These are phyloP conservation scores for Alitta virens DNA, from an alignment of 2,888 invertebrate genomes.

Conservation along the genomic window DNA sequence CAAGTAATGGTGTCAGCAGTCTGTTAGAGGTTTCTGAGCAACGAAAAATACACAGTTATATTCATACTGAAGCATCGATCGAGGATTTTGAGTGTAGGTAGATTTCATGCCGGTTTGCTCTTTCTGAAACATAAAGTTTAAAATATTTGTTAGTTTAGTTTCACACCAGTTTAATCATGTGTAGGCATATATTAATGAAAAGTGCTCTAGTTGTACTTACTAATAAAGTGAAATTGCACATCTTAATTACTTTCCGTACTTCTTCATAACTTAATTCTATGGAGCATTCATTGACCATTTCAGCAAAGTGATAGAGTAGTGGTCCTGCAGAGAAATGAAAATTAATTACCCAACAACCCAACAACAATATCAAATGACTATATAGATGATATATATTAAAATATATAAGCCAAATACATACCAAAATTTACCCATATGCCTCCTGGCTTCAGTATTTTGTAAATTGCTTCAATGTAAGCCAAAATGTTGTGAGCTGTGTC, in stretches of 20 bases:
- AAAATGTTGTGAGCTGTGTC: constrained; percentile 97
- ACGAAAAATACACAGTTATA: constrained; percentile 92
- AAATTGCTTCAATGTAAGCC: constrained; percentile 90
- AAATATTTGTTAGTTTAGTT: no score
- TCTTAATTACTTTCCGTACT: constrained; percentile 73
- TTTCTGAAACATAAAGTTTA: constrained; percentile 63
- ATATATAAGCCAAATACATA: constrained; percentile 23
- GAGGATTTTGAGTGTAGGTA: constrained; percentile 87
- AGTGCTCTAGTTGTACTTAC: no score
- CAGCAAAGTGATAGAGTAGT: constrained; percentile 81
- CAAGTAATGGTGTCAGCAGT: no score
- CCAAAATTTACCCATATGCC: constrained; percentile 60
- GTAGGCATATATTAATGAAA: no score
- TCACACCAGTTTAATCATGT: no score
- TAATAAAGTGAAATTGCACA: constrained; percentile 68
- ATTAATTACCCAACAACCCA: neutral
- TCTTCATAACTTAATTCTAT: constrained; percentile 91
- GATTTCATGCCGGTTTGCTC: constrained; percentile 77
- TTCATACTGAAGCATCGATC: constrained; percentile 88
- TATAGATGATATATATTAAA: neutral
- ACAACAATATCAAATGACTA: neutral
- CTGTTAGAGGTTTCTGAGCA: constrained; percentile 67
- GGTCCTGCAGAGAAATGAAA: constrained; percentile 64
- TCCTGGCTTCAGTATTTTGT: constrained; percentile 81
- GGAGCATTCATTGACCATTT: constrained; percentile 80